Evolutionary conservation across 2,797 vertebrate species (phyloP), one percentile per base, ranked within the genome.

Genomic region (Clarias pachynema): DNA sequence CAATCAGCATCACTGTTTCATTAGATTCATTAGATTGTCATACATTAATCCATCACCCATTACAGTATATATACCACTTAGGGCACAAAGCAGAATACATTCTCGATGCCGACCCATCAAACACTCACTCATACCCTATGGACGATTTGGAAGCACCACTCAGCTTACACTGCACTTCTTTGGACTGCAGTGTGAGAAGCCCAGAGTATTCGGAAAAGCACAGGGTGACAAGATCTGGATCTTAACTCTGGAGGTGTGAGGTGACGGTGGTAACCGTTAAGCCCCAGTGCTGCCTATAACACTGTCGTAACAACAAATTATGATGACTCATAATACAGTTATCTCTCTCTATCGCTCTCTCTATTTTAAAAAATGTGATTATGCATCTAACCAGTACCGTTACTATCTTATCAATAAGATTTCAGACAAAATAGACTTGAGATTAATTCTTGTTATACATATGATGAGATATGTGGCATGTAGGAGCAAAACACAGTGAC

Each of bases 341-440:
- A 56, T 73, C 49, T 9, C 44, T 29, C 44, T 44, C 40, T 20
- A 5, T 31, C 0, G 7, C 18, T 22, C n/a, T 75, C 22, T n/a
- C 34, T 70, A 24, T 70, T 69, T 70, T 22, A 70, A 72, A 70
- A 72, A n/a, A 49, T n/a, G 12, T 72, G 44, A 74, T 26, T 74
- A 40, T 20, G 22, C 37, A 70, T 70, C 20, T 49, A 16, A 75
- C 26, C 3, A 26, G 18, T 16, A 53, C 10, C 10, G 44, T 12
- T 49, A 49, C 44, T 12, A 49, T 49, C 44, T 49, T 49, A 49
- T 49, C 49, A 20, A 49, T 5, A 29, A n/a, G 22, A 72, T 44
- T 24, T 31, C 44, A 4, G 6, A 73, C 15, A 15, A 53, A 24
- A 72, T 24, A 24, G 68, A 26, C 44, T 8, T 31, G 5, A 73